These are phyloP conservation scores for Clarias magur DNA, from an alignment of 2,113 vertebrate genomes.

Conservation along the genomic window DNA sequence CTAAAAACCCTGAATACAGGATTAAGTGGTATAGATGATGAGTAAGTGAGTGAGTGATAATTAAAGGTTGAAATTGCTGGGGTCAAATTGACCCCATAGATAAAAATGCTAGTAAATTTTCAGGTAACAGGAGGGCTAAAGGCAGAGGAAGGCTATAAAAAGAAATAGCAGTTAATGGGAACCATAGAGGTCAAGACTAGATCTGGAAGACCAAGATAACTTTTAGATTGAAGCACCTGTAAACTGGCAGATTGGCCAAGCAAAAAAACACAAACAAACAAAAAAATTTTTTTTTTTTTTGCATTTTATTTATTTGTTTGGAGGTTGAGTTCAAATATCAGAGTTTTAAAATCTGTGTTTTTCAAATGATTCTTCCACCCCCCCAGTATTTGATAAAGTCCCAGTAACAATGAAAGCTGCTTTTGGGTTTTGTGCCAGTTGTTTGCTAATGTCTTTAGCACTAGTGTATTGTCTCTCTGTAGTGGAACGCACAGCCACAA, in stretches of 20 bases:
- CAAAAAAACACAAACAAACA: neutral
- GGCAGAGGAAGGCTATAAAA: neutral
- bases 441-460: neutral
- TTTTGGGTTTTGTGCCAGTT: neutral
- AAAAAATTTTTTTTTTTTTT: neutral
- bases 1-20: too few species aligned
- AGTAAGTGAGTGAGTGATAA: too few species aligned
- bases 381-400: neutral
- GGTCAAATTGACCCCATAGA: too few species aligned
- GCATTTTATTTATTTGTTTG: too few species aligned
- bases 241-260: neutral
- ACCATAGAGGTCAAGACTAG: neutral
- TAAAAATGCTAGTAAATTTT: too few species aligned
- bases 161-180: neutral
- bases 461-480: neutral
- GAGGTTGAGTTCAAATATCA: too few species aligned
- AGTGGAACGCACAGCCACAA: neutral
- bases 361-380: too few species aligned
- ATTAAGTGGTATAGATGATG: too few species aligned
- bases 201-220: neutral
- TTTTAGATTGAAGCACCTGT: neutral
- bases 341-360: too few species aligned
- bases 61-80: too few species aligned
- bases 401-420: neutral
- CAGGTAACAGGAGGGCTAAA: too few species aligned